Conservation (phyloP, 2,888 invertebrate genomes). For the Aethes cnicana region DNA sequence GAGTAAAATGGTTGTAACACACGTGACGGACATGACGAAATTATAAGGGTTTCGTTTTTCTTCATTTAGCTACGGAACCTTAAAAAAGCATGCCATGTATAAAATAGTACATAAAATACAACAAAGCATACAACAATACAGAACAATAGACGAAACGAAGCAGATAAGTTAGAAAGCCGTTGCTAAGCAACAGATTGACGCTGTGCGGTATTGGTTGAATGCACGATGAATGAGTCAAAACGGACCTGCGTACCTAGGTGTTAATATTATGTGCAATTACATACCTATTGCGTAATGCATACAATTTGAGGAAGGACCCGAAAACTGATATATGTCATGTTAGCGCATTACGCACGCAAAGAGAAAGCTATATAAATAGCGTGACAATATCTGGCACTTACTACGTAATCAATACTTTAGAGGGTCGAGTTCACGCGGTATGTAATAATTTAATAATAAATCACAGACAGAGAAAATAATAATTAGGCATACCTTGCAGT, state of each 20-base stretch:
- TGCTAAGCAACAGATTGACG: conserved; percentile 64
- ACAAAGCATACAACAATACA: too few relatives aligned
- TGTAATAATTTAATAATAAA: conserved; percentile 28
- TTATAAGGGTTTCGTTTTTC: too few relatives aligned
- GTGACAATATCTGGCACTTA: conserved; percentile 1
- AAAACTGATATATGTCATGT: conserved; percentile 4
- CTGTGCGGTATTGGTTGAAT: conserved; percentile 57
- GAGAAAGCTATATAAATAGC: conserved; percentile 11
- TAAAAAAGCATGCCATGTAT: too few relatives aligned
- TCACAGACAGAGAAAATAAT: conserved; percentile 6
- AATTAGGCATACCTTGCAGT: conserved; percentile 27
- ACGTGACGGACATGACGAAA: too few relatives aligned
- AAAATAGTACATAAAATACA: too few relatives aligned
- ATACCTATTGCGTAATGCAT: conserved; percentile 13
- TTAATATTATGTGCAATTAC: conserved; percentile 7
- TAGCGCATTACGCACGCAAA: not conserved
- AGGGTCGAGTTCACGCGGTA: conserved; percentile 16
- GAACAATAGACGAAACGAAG: conserved; percentile 2
- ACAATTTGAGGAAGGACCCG: conserved; percentile 3
- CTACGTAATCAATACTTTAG: conserved; percentile 30
- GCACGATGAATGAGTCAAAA: conserved; percentile 62
- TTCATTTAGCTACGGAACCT: too few relatives aligned
- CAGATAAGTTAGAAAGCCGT: conserved; percentile 39
- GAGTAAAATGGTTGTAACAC: too few relatives aligned
- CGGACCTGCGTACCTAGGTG: conserved; percentile 30